Conservation (phyloP, 2,797 vertebrate species). For the Falco naumanni region DNA sequence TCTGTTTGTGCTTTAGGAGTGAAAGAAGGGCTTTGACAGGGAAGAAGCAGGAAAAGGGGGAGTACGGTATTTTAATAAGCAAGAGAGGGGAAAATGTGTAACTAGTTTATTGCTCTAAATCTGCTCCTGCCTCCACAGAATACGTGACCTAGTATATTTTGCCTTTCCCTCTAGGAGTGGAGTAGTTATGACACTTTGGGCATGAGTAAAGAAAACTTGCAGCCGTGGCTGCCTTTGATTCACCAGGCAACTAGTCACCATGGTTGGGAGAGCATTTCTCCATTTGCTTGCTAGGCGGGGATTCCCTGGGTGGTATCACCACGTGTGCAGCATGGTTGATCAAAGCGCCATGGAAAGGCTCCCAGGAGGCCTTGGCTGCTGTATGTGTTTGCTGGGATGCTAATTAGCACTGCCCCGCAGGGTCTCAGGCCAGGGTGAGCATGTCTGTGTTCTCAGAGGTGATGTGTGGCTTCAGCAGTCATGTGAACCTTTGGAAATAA, state of each 20-base stretch:
- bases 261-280: background rate
- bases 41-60: background rate
- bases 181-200: background rate
- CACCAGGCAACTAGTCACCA: background rate
- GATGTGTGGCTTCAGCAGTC: slow-evolving; percentile 1
- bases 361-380: background rate
- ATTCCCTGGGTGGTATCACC: slow-evolving; percentile 9
- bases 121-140: background rate
- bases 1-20: background rate
- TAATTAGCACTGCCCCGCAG: background rate
- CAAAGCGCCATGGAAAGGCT: background rate
- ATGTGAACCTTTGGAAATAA: slow-evolving; percentile 5
- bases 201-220: background rate
- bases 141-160: slow-evolving; percentile 11
- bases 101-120: background rate
- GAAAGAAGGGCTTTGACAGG: background rate
- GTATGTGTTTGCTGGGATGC: background rate
- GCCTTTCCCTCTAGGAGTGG: background rate
- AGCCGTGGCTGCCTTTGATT: background rate
- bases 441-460: background rate
- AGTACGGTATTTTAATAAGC: background rate
- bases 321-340: background rate
- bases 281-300: background rate
- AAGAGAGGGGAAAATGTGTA: background rate
- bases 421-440: background rate